Evolutionary conservation across 2,888 invertebrate genomes (phyloP), one percentile per base, ranked within the genome.

Genomic region (Zygaena filipendulae): DNA sequence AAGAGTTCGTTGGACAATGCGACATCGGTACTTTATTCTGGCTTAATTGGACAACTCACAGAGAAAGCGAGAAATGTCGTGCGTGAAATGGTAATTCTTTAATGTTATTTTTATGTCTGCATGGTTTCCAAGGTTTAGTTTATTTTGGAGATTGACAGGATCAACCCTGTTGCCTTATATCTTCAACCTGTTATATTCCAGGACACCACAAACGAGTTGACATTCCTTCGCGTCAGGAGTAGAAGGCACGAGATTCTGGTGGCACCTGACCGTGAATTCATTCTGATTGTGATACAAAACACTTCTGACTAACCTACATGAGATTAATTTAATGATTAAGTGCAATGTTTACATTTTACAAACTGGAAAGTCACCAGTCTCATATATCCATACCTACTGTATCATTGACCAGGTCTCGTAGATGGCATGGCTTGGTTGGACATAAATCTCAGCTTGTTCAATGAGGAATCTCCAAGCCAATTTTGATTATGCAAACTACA

Each of bases 231-330:
- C 30, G 87, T 98, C 33, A 84, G 97, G 46, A 96, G 97, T 35
- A 95, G 96, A 74, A 94, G 97, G 62, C 95, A 97, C 59, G 98
- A 99, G 81, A 96, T 99, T 49, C 91, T 99, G 87, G 92, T 98
- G 27, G 97, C 98, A 11, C 97, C 98, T 12, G 96, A 97, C 57
- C 91, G 93, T 60, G 96, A 97, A 60, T 97, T 95, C 59, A 88
- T 96, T 59, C 82, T 97, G 21, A 95, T 96, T 59, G 95, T 96
- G 21, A 90, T 97, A 52, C 95, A 96, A 64, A 93, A 91, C 71
- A 94, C 93, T 31, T 62, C 80, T 13, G 81, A 81, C 46, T 80
- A 72, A 43, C 25, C 27, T 13, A 22, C 8, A 13, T 21, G 9
- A 27, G 25, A 16, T 12, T 11, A 24, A 13, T 13, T 3, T 13